Base-by-base conservation (phyloP, 2,113 vertebrate genomes). In the Strigops habroptila region DNA sequence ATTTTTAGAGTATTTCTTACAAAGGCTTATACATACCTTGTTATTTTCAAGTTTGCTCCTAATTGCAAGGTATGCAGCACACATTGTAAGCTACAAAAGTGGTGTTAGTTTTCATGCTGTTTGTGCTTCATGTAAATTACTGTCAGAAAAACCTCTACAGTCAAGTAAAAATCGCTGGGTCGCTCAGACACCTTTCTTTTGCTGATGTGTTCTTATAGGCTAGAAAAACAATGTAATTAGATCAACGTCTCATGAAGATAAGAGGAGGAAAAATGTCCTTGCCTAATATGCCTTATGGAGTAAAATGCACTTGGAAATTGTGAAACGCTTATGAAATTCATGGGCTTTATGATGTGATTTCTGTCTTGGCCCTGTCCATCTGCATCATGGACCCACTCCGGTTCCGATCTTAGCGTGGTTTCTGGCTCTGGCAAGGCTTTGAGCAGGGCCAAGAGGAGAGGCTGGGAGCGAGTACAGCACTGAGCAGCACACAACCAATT, bases 241-340 rank as follows among this genome's bases (percentile, higher is more conserved):
- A 18, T 83, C 0, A 21, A 87, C 71, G 77, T 82, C 68, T 93
- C 63, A 7, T 4, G 6, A 48, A 81, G 87, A 73, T 84, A 95
- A 95, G 91, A 81, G 69, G 53, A 84, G 55, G 37, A 39, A 81
- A 86, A 94, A 70, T 7, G 6, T 24, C 41, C 27, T 90, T 93
- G 83, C 60, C 51, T 94, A 76, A 60, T n/a, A 10, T 33, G 46
- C 65, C 85, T 41, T 9, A 19, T 1, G 1, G 78, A 52, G 8
- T 63, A 9, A 65, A 87, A 63, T 9, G 35, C 44, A 5, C 67
- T 77, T 91, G 74, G 85, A 73, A 59, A 53, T 41, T 37, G 52
- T 21, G 90, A 84, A 82, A 75, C 1, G 13, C 39, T 64, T 21
- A 3, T 41, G 64, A 57, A 82, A 91, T 87, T 4, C n/a, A 0